Conservation (phyloP, 2,113 vertebrate species). For the Cavia aperea region DNA sequence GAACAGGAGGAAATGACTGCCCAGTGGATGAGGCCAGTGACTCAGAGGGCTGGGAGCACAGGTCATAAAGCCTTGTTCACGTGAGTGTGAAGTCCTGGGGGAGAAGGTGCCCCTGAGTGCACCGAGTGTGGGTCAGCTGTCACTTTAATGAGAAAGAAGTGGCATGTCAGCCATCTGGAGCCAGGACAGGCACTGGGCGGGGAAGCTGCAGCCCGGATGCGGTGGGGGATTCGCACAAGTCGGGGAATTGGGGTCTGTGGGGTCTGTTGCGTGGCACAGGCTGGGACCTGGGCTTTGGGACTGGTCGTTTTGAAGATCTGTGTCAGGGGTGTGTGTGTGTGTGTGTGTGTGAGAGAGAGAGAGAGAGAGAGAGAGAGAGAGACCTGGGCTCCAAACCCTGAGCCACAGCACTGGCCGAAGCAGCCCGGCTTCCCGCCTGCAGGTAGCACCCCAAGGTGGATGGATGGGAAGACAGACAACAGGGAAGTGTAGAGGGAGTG, state of each 20-base stretch:
- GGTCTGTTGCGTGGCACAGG: not conserved
- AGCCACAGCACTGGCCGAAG: not conserved
- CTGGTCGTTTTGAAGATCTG: not conserved
- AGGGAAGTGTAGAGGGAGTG: not conserved
- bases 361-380: no score
- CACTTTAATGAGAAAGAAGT: not conserved
- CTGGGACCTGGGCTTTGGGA: not conserved
- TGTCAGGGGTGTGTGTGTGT: not conserved
- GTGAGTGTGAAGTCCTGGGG: not conserved
- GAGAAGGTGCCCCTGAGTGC: not conserved
- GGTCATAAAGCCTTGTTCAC: not conserved
- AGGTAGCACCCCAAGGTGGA: not conserved
- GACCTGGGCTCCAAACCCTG: not conserved
- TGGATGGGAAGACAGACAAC: not conserved
- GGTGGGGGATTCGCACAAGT: not conserved
- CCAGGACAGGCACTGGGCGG: not conserved
- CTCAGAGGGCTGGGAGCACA: not conserved
- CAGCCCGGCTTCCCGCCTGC: not conserved
- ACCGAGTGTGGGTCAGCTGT: not conserved
- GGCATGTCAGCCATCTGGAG: not conserved
- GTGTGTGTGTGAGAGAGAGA: no score
- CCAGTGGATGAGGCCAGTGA: not conserved
- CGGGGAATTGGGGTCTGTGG: not conserved
- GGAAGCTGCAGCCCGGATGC: not conserved
- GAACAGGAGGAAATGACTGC: slow-evolving; percentile 20